Percentiles rank a stretch among this genome's conserved stretches.
These are phyloP conservation scores for Schizotus pectinicornis DNA, from an alignment of 2,888 invertebrate species.

Conservation along the genomic window DNA sequence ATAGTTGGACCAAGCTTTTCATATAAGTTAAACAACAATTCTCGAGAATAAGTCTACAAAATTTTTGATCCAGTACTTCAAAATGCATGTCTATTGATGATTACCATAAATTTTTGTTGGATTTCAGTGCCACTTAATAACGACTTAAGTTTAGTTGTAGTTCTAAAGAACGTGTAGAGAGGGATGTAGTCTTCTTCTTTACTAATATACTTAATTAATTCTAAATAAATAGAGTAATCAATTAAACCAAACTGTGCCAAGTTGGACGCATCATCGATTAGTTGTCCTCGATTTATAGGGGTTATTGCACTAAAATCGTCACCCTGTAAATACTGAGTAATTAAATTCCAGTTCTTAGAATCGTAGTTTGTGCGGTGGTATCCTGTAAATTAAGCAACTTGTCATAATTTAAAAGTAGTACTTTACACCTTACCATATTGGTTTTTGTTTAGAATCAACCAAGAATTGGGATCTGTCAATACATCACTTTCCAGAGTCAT, in stretches of 20 bases:
- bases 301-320: conserved; percentile 61
- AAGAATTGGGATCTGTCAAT: background rate
- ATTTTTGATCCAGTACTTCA: background rate
- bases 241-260: conserved; percentile 66
- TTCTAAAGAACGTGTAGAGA: conserved; percentile 61
- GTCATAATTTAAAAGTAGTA: background rate
- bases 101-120: conserved; percentile 32
- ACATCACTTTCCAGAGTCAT: too few species aligned
- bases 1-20: conserved; percentile 14
- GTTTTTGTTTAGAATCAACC: background rate
- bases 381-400: conserved; percentile 53
- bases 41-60: conserved; percentile 15
- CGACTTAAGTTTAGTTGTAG: conserved; percentile 33
- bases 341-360: conserved; percentile 65
- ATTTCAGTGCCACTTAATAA: conserved; percentile 23
- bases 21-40: conserved; percentile 10
- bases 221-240: conserved; percentile 62
- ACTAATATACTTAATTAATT: conserved; percentile 65
- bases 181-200: conserved; percentile 69
- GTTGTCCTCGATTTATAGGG: conserved; percentile 72
- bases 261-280: conserved; percentile 74
- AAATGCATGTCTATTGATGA: too few species aligned
- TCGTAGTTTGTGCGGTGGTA: conserved; percentile 76
- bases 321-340: conserved; percentile 57
- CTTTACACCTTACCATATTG: background rate